Evolutionary conservation across 2,888 invertebrate genomes (phyloP).

Genomic region (Eupithecia subfuscata): DNA sequence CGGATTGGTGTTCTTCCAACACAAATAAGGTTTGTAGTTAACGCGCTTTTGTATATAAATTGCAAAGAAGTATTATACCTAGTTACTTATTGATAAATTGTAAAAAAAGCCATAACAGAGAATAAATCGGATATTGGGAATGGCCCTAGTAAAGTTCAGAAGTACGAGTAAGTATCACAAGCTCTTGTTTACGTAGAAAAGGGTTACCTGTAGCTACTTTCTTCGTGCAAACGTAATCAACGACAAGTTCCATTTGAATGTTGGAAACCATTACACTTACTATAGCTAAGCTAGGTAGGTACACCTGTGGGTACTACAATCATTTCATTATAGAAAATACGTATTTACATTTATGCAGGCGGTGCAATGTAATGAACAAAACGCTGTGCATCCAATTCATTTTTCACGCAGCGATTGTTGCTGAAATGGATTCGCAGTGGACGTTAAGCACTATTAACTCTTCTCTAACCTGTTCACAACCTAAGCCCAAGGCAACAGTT

Average conservation of each 20-base stretch:
- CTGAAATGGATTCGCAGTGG: conserved; percentile 42
- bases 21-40: no score
- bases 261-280: background rate
- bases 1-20: no score
- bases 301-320: background rate
- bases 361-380: conserved; percentile 42
- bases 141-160: background rate
- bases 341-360: conserved; percentile 32
- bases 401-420: conserved; percentile 52
- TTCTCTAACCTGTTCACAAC: background rate
- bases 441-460: background rate
- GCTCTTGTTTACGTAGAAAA: background rate
- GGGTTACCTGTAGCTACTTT: conserved; percentile 7
- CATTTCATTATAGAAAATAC: background rate
- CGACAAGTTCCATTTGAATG: background rate
- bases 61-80: background rate
- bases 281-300: background rate
- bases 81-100: background rate
- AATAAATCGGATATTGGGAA: background rate
- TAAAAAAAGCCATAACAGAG: background rate
- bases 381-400: conserved; percentile 51
- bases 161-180: background rate
- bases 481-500: conserved; percentile 23
- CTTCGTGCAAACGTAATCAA: background rate
- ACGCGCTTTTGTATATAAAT: no score